Base-by-base conservation (phyloP, 1,140 invertebrate species). In the Heliconius nattereri region DNA sequence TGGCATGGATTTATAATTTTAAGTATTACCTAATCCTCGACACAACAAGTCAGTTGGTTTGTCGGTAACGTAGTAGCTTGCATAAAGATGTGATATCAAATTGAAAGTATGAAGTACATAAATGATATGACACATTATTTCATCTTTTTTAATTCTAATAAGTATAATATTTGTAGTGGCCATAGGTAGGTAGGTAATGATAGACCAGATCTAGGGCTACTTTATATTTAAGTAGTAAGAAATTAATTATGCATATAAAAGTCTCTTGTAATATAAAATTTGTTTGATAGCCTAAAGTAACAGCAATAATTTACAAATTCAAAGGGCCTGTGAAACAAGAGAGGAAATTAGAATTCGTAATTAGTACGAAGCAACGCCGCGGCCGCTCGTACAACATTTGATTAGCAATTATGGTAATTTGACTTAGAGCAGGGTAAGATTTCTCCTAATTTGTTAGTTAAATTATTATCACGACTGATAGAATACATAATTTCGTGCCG, bases 321-420 rank as follows among this genome's bases (percentile, higher is more conserved):
- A 94, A 93, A 92, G 91, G 89, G 88, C 87, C 90, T 90, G 86
- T 89, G 87, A 91, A 92, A 93, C 91, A 92, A 94, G 92, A 91
- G 91, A 89, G 88, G 86, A 87, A 90, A 93, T 94, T 93, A 94
- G 93, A 93, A 94, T 93, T 93, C 92, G 87, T 94, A 93, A 94
- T 93, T 93, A 93, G 91, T 83, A 81, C 83, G 88, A 86, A 87
- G 89, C 87, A 86, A 89, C 85, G 86, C 87, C 84, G 85, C 88
- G 88, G 85, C 87, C 85, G 89, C 88, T 91, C 89, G 89, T 90
- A 91, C 90, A 92, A 90, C 91, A 90, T 94, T 94, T 94, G 92
- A 94, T 94, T 93, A 94, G 89, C 92, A 94, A 94, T 94, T 94
- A 93, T 94, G 92, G 86, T 92, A 94, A 94, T 94, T 92, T 92